These are phyloP conservation scores for Micronycteris hirsuta DNA, from an alignment of 2,113 vertebrate species.

Conservation along the genomic window DNA sequence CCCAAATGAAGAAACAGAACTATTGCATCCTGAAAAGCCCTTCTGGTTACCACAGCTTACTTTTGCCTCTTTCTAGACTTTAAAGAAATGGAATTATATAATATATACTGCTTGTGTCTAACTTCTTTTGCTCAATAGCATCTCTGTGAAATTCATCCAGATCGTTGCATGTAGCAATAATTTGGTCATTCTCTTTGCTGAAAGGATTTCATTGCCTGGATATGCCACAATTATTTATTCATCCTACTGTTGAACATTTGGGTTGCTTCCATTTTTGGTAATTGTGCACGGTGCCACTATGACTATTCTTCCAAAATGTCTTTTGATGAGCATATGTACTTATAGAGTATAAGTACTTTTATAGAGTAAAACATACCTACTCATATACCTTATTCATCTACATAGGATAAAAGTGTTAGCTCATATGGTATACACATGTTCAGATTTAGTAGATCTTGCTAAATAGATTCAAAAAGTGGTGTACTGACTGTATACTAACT, in stretches of 20 bases:
- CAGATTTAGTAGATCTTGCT: neutral
- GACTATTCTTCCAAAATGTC: neutral
- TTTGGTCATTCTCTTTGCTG: neutral
- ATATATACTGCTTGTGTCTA: neutral
- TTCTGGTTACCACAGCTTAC: neutral
- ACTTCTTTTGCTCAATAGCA: neutral
- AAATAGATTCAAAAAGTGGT: neutral
- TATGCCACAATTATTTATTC: neutral
- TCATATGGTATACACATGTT: too few relatives aligned
- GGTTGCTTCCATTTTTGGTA: neutral
- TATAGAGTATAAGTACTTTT: neutral
- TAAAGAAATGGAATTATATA: neutral
- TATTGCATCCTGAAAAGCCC: neutral
- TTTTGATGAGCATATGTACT: neutral
- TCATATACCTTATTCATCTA: neutral
- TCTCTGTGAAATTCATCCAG: neutral
- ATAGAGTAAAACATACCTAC: too few relatives aligned
- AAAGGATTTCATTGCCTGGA: neutral
- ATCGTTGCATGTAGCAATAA: neutral
- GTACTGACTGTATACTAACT: neutral
- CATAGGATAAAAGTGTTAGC: neutral
- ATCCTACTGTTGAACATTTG: neutral
- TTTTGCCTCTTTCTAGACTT: slow-evolving; percentile 6
- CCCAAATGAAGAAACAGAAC: neutral
- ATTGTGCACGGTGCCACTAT: neutral